Base-by-base conservation (phyloP, 2,888 invertebrate species). In the Chorisops tibialis region DNA sequence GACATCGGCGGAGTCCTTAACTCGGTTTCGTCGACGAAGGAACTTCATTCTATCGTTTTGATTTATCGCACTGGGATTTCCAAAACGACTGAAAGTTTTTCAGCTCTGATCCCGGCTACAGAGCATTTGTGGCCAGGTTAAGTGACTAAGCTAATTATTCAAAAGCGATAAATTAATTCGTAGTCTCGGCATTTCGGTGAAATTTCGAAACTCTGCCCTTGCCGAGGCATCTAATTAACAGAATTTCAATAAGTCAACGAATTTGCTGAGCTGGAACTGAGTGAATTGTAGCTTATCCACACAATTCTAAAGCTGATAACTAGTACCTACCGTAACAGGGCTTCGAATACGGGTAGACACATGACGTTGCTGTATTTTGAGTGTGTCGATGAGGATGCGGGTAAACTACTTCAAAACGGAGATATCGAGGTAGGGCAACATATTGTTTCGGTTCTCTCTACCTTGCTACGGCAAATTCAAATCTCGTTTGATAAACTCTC, bases 151-250 rank as follows among this genome's bases (percentile, higher is more conserved):
- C 22, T 18, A 38, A 38, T 39, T 52, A 37, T 38, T 19, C 4
- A 14, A 19, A 12, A 38, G 21, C 52, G 38, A 19, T 50, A 11
- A 21, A 14, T 37, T 14, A 9, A 4, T n/a, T 37, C n/a, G 35
- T 14, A 50, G 14, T 16, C 1, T 35, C 30, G 35, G 7, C 18
- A 19, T 50, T 48, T 6, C 35, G 35, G 50, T 14, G n/a, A n/a
- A n/a, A 18, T 48, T 21, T 12, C 19, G 35, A 12, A 14, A 18
- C 52, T 18, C 5, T 52, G 52, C 38, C 52, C 37, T 39, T 21
- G 16, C 11, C 19, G 52, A 39, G 38, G 12, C 52, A 52, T 52
- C 52, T 52, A 52, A 52, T 52, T 52, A 38, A 52, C 50, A 52
- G 19, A 39, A 38, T 38, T 21, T 39, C 38, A 37, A 39, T 38